Evolutionary conservation across 2,797 vertebrate genomes (phyloP).

Genomic region (Thripadectes ignobilis): DNA sequence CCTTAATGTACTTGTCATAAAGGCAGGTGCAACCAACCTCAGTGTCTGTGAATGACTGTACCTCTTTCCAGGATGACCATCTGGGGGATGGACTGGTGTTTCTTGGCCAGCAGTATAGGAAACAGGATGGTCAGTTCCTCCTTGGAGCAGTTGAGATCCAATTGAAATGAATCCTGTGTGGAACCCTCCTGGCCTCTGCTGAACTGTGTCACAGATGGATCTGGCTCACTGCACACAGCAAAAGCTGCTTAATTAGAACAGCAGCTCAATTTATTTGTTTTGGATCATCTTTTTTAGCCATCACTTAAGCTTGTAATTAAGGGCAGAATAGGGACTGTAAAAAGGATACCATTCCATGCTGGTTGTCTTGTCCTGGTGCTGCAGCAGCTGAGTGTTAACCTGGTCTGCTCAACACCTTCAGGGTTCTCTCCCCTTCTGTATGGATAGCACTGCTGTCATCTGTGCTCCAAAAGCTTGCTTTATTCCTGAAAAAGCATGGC

Average conservation of each 20-base stretch:
- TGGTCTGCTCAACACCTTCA: neutral
- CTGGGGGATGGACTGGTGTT: neutral
- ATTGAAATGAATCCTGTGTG: neutral
- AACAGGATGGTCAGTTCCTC: neutral
- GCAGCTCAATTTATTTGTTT: constrained; percentile 56
- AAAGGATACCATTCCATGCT: neutral
- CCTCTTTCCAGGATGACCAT: neutral
- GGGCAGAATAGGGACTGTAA: neutral
- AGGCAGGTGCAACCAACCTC: neutral
- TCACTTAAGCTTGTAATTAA: constrained; percentile 24
- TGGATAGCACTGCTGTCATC: neutral
- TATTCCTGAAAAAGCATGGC: neutral
- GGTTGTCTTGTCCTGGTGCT: neutral
- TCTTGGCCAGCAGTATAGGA: neutral
- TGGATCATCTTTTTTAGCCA: constrained; percentile 46
- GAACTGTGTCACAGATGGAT: constrained; percentile 2
- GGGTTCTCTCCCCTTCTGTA: neutral
- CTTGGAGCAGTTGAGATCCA: neutral
- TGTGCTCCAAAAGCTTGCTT: neutral
- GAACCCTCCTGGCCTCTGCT: constrained; percentile 3
- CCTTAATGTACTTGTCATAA: neutral
- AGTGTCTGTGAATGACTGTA: neutral
- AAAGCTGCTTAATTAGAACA: constrained; percentile 53
- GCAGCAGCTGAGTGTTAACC: neutral
- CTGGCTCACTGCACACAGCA: neutral